A percentile compares a stretch with the other conserved stretches of the same genome.
Evolutionary conservation across 2,797 vertebrate species (phyloP).

Genomic region (Coilia nasus): DNA sequence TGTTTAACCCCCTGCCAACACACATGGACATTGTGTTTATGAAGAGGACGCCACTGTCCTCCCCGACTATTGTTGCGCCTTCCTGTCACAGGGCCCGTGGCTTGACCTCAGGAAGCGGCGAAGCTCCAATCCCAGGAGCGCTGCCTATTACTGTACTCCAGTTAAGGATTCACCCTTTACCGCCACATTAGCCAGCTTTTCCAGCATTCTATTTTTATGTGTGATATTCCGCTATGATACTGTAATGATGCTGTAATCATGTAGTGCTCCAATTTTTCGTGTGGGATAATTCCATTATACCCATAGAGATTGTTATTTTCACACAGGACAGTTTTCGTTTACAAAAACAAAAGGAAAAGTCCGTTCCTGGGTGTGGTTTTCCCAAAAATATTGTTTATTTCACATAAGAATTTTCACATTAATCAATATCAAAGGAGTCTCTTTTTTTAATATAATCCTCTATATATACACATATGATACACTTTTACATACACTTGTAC

Average conservation of each 20-base stretch:
- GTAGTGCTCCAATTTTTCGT: neutral
- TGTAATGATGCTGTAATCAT: neutral
- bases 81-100: conserved; percentile 11
- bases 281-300: neutral
- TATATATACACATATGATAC: conserved; percentile 76
- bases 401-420: conserved; percentile 81
- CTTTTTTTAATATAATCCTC: conserved; percentile 73
- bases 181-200: neutral
- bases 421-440: conserved; percentile 76
- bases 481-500: conserved; percentile 79
- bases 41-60: conserved; percentile 19
- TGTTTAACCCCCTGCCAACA: conserved; percentile 21
- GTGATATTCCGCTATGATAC: neutral
- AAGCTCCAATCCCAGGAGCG: neutral
- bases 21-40: neutral
- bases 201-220: neutral
- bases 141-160: neutral
- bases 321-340: neutral
- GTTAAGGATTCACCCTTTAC: neutral
- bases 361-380: conserved; percentile 1
- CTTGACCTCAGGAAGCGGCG: neutral
- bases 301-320: neutral
- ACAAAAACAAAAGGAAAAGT: neutral
- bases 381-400: conserved; percentile 80
- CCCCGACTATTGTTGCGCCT: conserved; percentile 14